A percentile compares a stretch with the other conserved stretches of the same genome.
These are phyloP conservation scores for Mermis nigrescens DNA, from an alignment of 2,888 invertebrate genomes.

Conservation along the genomic window DNA sequence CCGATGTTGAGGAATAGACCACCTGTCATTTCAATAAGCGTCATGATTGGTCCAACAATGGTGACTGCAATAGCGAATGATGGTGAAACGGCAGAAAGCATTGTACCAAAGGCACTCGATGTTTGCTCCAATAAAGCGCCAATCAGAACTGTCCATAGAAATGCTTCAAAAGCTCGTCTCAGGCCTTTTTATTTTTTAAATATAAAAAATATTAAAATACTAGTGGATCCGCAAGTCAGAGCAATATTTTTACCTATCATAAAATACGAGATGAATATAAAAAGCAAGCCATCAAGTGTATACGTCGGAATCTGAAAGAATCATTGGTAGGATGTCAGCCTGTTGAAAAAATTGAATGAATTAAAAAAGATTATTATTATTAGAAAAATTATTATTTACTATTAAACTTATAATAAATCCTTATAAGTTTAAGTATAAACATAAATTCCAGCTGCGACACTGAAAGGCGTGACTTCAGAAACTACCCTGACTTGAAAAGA, in stretches of 20 bases:
- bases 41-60: slow-evolving; percentile 27
- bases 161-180: background rate
- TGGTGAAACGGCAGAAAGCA: slow-evolving; percentile 25
- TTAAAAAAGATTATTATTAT: no score
- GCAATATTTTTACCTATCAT: slow-evolving; percentile 70
- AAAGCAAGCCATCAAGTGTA: slow-evolving; percentile 58
- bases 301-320: slow-evolving; percentile 50
- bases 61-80: slow-evolving; percentile 24
- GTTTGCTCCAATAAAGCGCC: slow-evolving; percentile 22
- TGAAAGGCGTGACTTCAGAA: no score
- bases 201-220: no score
- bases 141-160: slow-evolving; percentile 19
- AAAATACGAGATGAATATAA: slow-evolving; percentile 63
- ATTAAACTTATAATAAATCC: no score
- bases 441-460: no score
- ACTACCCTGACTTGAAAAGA: no score
- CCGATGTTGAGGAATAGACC: slow-evolving; percentile 29
- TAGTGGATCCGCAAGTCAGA: no score
- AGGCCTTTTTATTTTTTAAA: no score
- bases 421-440: no score
- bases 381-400: no score
- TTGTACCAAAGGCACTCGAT: slow-evolving; percentile 23
- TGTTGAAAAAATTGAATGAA: no score
- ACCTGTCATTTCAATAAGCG: slow-evolving; percentile 27
- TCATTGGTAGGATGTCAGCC: background rate